Base-by-base conservation (phyloP, 2,888 invertebrate genomes). In the Neoaliturus tenellus region DNA sequence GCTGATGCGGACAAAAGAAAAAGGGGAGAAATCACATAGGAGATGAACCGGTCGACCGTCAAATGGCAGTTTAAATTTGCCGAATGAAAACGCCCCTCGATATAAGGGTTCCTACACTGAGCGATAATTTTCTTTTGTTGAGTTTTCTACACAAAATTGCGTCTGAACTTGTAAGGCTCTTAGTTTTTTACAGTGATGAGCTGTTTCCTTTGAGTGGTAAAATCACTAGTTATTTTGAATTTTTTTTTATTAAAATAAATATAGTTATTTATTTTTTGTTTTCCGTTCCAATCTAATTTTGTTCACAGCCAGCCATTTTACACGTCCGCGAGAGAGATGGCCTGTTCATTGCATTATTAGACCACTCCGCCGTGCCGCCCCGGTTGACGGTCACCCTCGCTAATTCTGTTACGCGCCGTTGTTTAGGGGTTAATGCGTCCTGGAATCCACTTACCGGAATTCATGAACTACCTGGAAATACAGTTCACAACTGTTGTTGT, bases 61-160 rank as follows among this genome's bases (percentile, higher is more conserved):
- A 62, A 62, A 62, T 62, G 62, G 31, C 62, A 62, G 62, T 62
- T 62, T 62, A 62, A 62, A 62, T 28, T 62, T 62, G 62, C 62
- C 28, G 62, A 62, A 62, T 62, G 62, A 28, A 62, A 62, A 62
- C 62, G 1, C 31, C 23, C 28, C 31, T 62, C 14, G 62, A 62
- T 28, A 62, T 62, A 12, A 31, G 62, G 62, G 28, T 12, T 62
- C 28, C 28, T 44, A 62, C 5, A 28, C 62, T 17, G 28, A 55
- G 23, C 31, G 31, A 20, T 28, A 62, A 62, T 44, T 17, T 14
- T 44, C 44, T 39, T 39, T 8, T 39, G 39, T 39, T 12, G 39
- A 39, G 12, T 39, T n/a, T n/a, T 5, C 39, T 39, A 39, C 5
- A 39, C 5, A 39, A 39, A 39, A 39, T 12, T 39, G 5, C 5